Base-by-base conservation (phyloP, 2,888 invertebrate genomes). In the Scaptomyza cyrtandrae region DNA sequence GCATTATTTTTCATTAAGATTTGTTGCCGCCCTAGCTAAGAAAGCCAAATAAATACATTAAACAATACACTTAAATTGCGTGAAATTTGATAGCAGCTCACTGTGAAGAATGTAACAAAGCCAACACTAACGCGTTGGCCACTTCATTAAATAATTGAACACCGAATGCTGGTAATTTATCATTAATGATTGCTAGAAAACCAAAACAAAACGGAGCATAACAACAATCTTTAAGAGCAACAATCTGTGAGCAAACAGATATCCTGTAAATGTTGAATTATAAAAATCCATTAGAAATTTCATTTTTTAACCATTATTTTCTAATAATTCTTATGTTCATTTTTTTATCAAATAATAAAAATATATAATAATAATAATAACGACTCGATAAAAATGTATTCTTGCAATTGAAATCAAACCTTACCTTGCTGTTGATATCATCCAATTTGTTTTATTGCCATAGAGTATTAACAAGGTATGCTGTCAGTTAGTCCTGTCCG, bases 101-200 rank as follows among this genome's bases (percentile, higher is more conserved):
- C 45, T 35, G 50, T 11, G 48, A n/a, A 53, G 49, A 39, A 41
- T 16, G 44, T 52, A 63, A 77, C 72, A 67, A 67, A 61, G 54
- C 24, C 35, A 67, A 71, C 65, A 65, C 74, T 46, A 66, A 52
- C 44, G 56, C 67, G 46, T 14, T 63, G 71, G 66, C 48, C 70
- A 69, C 68, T 78, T 75, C 73, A 86, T 86, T 84, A 78, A 87
- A 89, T 86, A 88, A 86, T 88, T 86, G 79, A 83, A 84, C 80
- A 79, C 79, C 79, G 66, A 85, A 68, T 81, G 76, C 68, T 76
- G 78, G 76, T 76, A 77, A 90, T 90, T 88, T 86, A 86, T 90
- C 88, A 90, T 87, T 86, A 85, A 89, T 85, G 83, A 89, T 86
- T 75, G 74, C 54, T 52, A 59, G 37, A 57, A 43, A 13, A 45